A percentile compares a stretch with the other conserved stretches of the same genome.
These are phyloP conservation scores for Lomographa bimaculata DNA, from an alignment of 2,888 invertebrate genomes.

Conservation along the genomic window DNA sequence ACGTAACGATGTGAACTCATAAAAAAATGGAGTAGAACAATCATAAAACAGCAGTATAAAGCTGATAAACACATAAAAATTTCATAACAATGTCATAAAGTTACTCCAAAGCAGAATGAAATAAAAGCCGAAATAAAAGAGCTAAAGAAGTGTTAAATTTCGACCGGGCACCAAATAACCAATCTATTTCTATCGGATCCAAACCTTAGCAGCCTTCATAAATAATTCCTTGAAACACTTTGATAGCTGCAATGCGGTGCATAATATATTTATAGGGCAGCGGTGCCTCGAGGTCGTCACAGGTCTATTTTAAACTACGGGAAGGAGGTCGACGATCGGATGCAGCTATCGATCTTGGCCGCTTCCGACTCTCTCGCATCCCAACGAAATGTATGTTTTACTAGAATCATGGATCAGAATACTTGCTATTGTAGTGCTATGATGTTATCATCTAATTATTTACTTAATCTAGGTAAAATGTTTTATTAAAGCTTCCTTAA, in stretches of 20 bases:
- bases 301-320: slow-evolving; percentile 34
- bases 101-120: too few species aligned
- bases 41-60: neutral
- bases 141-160: too few species aligned
- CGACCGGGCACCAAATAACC: too few species aligned
- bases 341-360: slow-evolving; percentile 55
- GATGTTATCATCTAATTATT: too few species aligned
- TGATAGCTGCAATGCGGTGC: slow-evolving; percentile 41
- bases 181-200: too few species aligned
- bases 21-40: slow-evolving; percentile 1
- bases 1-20: too few species aligned
- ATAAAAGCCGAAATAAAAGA: too few species aligned
- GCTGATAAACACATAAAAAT: neutral
- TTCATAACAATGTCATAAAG: too few species aligned
- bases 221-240: slow-evolving; percentile 19
- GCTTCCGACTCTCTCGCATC: slow-evolving; percentile 19
- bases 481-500: too few species aligned
- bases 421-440: too few species aligned
- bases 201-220: too few species aligned
- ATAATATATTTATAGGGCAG: slow-evolving; percentile 47
- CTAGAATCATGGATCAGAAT: neutral
- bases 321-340: slow-evolving; percentile 45
- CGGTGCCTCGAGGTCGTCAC: slow-evolving; percentile 33
- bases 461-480: too few species aligned
- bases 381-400: neutral